Percentiles rank a stretch among this genome's conserved stretches.
These are phyloP conservation scores for Aurelia aurita complex sp. Pacific DNA, from an alignment of 30 jellyfish, hydroid and myxozoan species.

Conservation along the genomic window DNA sequence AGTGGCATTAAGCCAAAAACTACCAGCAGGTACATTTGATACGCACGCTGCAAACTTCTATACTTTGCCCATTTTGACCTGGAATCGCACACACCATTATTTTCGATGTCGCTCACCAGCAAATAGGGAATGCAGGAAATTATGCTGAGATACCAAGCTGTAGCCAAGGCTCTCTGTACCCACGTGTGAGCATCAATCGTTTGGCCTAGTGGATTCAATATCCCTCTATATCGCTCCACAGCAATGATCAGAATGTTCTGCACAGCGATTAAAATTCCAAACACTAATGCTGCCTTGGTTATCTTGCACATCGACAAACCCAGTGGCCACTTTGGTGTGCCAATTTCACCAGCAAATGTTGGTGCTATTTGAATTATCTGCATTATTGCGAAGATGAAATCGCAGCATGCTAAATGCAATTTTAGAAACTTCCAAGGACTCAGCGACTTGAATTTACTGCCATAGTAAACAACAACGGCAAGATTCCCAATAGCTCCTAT, in stretches of 20 bases:
- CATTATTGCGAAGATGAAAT: constrained; percentile 24
- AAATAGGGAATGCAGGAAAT: not conserved
- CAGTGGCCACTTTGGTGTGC: not conserved
- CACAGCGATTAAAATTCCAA: constrained; percentile 39
- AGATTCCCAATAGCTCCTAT: constrained; percentile 44
- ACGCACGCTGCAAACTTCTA: not conserved
- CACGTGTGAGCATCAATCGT: not conserved
- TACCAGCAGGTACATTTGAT: not conserved
- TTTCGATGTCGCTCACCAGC: not conserved
- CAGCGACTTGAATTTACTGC: constrained; percentile 7
- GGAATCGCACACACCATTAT: not conserved
- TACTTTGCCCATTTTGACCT: not conserved
- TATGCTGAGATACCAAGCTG: constrained; percentile 17
- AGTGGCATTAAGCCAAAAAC: constrained; percentile 9
- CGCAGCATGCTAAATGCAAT: constrained; percentile 56
- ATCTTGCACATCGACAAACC: constrained; percentile 22
- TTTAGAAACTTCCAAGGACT: constrained; percentile 23
- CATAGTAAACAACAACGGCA: constrained; percentile 29
- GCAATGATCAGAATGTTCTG: constrained; percentile 40
- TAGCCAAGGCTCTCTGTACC: not conserved
- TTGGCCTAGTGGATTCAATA: constrained; percentile 11
- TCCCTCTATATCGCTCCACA: constrained; percentile 28
- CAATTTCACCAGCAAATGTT: not conserved
- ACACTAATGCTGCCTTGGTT: constrained; percentile 1
- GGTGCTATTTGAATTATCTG: constrained; percentile 23